Evolutionary conservation across 1,140 invertebrate genomes (phyloP).

Genomic region (Parasteatoda tepidariorum): DNA sequence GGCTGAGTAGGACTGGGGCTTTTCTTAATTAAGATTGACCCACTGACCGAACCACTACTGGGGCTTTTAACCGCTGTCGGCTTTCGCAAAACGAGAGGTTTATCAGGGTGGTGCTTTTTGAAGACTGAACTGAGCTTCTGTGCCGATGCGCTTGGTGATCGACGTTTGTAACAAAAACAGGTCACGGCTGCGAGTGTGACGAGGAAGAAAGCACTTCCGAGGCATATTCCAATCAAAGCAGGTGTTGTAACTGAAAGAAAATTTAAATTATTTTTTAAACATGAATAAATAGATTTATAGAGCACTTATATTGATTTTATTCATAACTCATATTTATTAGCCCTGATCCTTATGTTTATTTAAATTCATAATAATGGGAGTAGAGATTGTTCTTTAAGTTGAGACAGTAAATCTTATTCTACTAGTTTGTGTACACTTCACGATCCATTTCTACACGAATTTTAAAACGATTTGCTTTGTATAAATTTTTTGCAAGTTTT

Average conservation of each 20-base stretch:
- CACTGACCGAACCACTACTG: constrained; percentile 72
- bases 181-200: constrained; percentile 73
- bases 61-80: constrained; percentile 78
- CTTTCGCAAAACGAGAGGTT: constrained; percentile 74
- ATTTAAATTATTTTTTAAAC: background rate
- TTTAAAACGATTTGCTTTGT: too few species aligned
- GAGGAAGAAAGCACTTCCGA: constrained; percentile 73
- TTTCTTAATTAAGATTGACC: constrained; percentile 84
- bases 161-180: constrained; percentile 73
- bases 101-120: constrained; percentile 65
- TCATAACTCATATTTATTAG: too few species aligned
- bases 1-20: constrained; percentile 84
- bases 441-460: too few species aligned
- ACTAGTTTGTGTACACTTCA: too few species aligned
- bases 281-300: too few species aligned
- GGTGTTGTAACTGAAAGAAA: constrained; percentile 74
- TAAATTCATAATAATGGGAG: too few species aligned
- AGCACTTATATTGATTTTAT: too few species aligned
- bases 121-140: constrained; percentile 46
- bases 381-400: too few species aligned
- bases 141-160: background rate
- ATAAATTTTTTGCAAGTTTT: too few species aligned
- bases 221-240: constrained; percentile 75
- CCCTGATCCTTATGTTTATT: too few species aligned
- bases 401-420: too few species aligned